Base-by-base conservation (phyloP, 2,888 invertebrate species). In the Leucophenga montana region DNA sequence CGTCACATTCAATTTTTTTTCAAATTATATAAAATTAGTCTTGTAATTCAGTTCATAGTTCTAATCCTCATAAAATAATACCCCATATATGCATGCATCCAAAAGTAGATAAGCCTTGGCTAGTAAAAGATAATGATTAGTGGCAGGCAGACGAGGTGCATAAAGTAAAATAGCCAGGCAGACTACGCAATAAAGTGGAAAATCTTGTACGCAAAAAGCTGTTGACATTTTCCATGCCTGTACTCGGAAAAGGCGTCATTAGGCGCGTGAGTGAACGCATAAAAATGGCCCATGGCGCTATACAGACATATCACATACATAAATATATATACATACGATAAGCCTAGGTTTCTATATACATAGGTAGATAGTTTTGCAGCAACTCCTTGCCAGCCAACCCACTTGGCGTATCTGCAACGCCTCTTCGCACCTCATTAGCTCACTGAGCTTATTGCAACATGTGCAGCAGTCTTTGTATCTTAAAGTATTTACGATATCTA, bases 351-450 rank as follows among this genome's bases (percentile, higher is more conserved):
- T n/a, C n/a, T n/a, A n/a, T n/a, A n/a, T n/a, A n/a, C n/a, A 9
- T 27, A 59, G 31, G 16, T 27, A 27, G 59, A 50, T 33, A 59
- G 33, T 18, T 20, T 20, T 56, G 20, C 27, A 59, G 59, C 59
- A 6, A 59, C 59, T 50, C 50, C 50, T 50, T 50, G 53, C 18
- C 53, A 53, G 59, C 20, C 57, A 22, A 50, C 67, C 59, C 61
- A 67, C 67, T 67, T 59, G 66, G 66, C 69, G 62, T 66, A 62
- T 27, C 16, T 62, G 71, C 73, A 76, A 79, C 84, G 84, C 72
- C 73, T 72, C 70, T 73, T 78, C 78, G 83, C 85, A 76, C 83
- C 82, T 82, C 82, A 84, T 82, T 82, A 82, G 82, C 76, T 75
- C 44, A 57, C 44, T 64, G 66, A n/a, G 33, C 33, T n/a, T 20